Base-by-base conservation (phyloP, 2,113 vertebrate genomes). In the Osmerus eperlanus region DNA sequence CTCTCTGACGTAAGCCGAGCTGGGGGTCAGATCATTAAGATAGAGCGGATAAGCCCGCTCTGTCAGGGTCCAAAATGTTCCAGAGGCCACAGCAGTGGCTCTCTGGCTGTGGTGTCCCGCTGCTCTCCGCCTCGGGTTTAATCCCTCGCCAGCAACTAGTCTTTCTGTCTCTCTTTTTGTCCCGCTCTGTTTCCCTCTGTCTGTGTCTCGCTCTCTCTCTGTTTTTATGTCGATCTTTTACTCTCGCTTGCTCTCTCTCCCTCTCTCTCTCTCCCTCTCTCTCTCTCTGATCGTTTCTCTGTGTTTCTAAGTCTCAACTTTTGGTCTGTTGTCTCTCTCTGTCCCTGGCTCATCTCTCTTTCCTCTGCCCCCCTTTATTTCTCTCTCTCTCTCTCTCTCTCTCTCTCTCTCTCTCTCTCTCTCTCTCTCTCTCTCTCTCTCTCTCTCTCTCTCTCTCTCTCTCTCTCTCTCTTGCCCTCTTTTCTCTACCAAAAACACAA, bases 11-110 rank as follows among this genome's bases (percentile, higher is more conserved):
- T 80, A 83, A 87, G 80, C 80, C 76, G 84, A 87, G 88, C 88
- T 78, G 64, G 47, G 73, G 87, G 84, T 89, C 86, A 85, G 73
- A 85, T 88, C 82, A 90, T 89, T 86, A 89, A 89, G 85, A 90
- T 85, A 78, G 77, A 74, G 16, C 76, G 68, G 85, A 89, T 89
- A 83, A 87, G 82, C 86, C 72, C 16, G 63, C 80, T 72, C 84
- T 36, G 5, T 32, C 76, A 71, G 78, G 21, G 79, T 83, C 78
- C 78, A 83, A 83, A 86, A 88, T 87, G 82, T 78, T 87, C 77
- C 76, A 62, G 23, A 64, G 36, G 8, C 36, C 36, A 41, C 36
- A 9, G 36, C 36, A 41, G 36, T 6, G 6, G 1, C 36, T 41
- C 36, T 9, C 0, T 41, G 36, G 5, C 8, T 41, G 36, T 7